Evolutionary conservation across 2,888 invertebrate genomes (phyloP).

Genomic region (Thymelicus acteon): DNA sequence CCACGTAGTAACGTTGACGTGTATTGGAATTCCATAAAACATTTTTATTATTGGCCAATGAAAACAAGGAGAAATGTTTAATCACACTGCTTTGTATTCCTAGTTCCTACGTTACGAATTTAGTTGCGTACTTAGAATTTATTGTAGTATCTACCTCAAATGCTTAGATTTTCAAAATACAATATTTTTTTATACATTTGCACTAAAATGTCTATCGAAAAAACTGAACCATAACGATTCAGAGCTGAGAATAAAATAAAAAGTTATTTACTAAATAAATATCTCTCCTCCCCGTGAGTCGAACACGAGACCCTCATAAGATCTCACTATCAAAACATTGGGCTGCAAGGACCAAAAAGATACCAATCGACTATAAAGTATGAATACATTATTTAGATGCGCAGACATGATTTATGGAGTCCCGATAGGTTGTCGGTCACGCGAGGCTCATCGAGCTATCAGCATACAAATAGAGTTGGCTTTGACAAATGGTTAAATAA

Average conservation of each 20-base stretch:
- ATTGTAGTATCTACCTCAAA: not conserved
- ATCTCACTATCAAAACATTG: not conserved
- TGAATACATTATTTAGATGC: constrained; percentile 26
- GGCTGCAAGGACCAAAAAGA: not conserved
- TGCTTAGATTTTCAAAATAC: too few species aligned
- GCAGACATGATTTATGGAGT: constrained; percentile 26
- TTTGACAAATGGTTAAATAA: constrained; percentile 30
- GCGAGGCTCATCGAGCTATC: constrained; percentile 22
- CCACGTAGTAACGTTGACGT: constrained; percentile 7
- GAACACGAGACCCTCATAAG: not conserved
- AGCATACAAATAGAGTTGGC: constrained; percentile 22
- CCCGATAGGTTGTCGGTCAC: constrained; percentile 19
- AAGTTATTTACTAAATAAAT: too few species aligned
- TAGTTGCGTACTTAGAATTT: not conserved
- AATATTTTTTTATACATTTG: too few species aligned
- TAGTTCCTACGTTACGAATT: too few species aligned
- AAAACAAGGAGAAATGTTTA: not conserved
- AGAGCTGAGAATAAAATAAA: too few species aligned
- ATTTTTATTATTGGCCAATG: constrained; percentile 8
- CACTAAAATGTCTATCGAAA: too few species aligned
- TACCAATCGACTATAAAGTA: constrained; percentile 9
- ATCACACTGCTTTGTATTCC: not conserved
- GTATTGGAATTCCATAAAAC: constrained; percentile 17
- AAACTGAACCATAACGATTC: too few species aligned
- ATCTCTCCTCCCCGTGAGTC: not conserved